Evolutionary conservation across 2,888 invertebrate genomes (phyloP).

Genomic region (Acrobasis consociella): DNA sequence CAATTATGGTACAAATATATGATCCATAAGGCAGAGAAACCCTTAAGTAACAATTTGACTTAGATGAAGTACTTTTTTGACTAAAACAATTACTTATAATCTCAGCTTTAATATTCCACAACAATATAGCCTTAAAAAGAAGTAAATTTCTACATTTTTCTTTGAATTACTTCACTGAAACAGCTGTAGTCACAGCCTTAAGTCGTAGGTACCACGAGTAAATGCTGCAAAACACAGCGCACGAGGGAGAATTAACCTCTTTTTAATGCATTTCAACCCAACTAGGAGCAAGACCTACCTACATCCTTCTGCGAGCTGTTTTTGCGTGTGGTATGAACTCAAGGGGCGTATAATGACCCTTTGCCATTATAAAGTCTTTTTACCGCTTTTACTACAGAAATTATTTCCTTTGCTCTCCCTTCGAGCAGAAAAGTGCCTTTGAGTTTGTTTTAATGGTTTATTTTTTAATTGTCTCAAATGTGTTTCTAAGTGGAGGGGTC

Average conservation of each 20-base stretch:
- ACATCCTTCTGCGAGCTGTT: slow-evolving; percentile 18
- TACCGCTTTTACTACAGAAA: slow-evolving; percentile 32
- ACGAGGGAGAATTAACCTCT: slow-evolving; percentile 13
- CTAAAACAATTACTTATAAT: too few species aligned
- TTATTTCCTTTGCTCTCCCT: slow-evolving; percentile 31
- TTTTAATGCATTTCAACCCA: slow-evolving; percentile 14
- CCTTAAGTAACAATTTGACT: too few species aligned
- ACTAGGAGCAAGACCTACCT: slow-evolving; percentile 4
- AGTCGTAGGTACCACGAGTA: too few species aligned
- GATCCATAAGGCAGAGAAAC: too few species aligned
- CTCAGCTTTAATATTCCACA: too few species aligned
- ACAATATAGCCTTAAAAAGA: not conserved
- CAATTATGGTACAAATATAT: too few species aligned
- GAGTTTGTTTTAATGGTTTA: slow-evolving; percentile 28
- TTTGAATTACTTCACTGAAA: not conserved
- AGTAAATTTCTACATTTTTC: not conserved
- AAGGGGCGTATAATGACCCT: slow-evolving; percentile 34
- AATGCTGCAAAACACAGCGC: not conserved
- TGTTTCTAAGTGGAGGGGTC: slow-evolving; percentile 14
- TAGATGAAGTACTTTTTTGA: too few species aligned
- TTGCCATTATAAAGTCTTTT: slow-evolving; percentile 34
- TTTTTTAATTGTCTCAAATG: slow-evolving; percentile 27
- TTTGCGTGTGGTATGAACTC: slow-evolving; percentile 27
- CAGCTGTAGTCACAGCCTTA: not conserved
- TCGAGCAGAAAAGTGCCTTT: slow-evolving; percentile 32